These are phyloP conservation scores for Papilio helenus DNA, from an alignment of 1,140 invertebrate species.

Conservation along the genomic window DNA sequence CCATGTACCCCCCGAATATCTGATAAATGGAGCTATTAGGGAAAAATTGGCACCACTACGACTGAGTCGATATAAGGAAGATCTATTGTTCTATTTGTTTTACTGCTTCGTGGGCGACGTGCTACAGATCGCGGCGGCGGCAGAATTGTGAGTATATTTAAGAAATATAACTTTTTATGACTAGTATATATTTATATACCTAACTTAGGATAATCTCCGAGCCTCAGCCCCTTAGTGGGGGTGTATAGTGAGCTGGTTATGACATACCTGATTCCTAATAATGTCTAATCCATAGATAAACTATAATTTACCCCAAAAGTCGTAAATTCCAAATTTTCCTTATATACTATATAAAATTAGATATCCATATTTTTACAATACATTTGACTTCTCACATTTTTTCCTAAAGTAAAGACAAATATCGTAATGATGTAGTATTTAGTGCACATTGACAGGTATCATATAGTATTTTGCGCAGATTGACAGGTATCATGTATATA, in stretches of 20 bases:
- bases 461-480: background rate
- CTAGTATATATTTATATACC: too few species aligned
- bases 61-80: constrained; percentile 98
- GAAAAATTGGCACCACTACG: constrained; percentile 97
- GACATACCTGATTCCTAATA: too few species aligned
- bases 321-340: too few species aligned
- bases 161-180: background rate
- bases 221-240: too few species aligned
- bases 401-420: too few species aligned
- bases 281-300: too few species aligned
- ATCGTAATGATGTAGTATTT: background rate
- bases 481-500: background rate
- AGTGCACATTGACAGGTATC: background rate
- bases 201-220: too few species aligned
- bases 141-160: constrained; percentile 93
- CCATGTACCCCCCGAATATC: constrained; percentile 99
- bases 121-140: constrained; percentile 97
- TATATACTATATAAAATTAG: too few species aligned
- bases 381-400: too few species aligned
- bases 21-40: constrained; percentile 96
- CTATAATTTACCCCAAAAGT: too few species aligned
- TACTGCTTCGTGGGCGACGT: constrained; percentile 99
- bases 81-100: constrained; percentile 99
- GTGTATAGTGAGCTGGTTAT: too few species aligned
- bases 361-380: too few species aligned